Conservation (phyloP, 2,888 invertebrate species). For the Deladenus siricidicola region DNA sequence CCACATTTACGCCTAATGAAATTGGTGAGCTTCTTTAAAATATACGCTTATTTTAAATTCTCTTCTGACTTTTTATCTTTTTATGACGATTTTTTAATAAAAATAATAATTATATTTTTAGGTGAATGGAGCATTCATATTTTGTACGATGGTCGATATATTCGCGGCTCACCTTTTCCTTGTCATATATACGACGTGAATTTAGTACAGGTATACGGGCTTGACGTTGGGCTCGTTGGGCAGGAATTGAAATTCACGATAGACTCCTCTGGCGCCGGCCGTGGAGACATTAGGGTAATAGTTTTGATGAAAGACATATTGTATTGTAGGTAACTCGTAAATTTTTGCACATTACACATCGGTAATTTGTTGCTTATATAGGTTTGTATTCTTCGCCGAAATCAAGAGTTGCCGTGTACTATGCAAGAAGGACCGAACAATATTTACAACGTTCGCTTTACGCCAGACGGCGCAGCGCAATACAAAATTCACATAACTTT, state of each 20-base stretch:
- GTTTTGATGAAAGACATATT: not conserved
- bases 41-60: too few relatives aligned
- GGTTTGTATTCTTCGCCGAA: not conserved
- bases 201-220: slow-evolving; percentile 55
- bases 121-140: slow-evolving; percentile 89
- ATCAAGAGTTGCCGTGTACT: not conserved
- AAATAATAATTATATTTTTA: slow-evolving; percentile 33
- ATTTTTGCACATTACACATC: too few relatives aligned
- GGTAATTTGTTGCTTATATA: too few relatives aligned
- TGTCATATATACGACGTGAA: slow-evolving; percentile 63
- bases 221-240: slow-evolving; percentile 54
- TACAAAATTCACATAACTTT: slow-evolving; percentile 81
- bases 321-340: too few relatives aligned
- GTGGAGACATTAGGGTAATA: slow-evolving; percentile 42
- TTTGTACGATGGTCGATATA: slow-evolving; percentile 87
- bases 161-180: slow-evolving; percentile 84
- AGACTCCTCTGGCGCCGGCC: slow-evolving; percentile 47
- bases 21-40: slow-evolving; percentile 67
- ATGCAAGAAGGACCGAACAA: slow-evolving; percentile 38
- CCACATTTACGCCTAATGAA: slow-evolving; percentile 92
- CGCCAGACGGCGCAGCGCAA: slow-evolving; percentile 61
- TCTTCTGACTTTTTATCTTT: too few relatives aligned
- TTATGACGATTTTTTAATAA: not conserved
- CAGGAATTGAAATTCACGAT: slow-evolving; percentile 53
- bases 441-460: slow-evolving; percentile 59